Base-by-base conservation (phyloP, 2,113 vertebrate species). In the Paraplagusia blochii region DNA sequence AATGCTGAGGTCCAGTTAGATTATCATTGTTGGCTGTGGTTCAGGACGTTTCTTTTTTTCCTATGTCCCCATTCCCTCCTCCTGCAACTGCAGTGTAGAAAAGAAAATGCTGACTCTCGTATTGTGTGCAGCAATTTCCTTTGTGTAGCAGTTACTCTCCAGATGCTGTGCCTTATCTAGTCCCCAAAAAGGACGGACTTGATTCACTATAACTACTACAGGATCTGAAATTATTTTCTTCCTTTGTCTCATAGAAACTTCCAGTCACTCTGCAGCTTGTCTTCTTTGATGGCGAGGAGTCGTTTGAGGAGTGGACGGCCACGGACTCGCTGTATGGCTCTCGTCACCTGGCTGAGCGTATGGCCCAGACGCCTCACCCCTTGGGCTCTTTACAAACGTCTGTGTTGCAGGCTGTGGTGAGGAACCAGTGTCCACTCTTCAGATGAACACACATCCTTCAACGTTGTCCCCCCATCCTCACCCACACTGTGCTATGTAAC, bases 241-340 rank as follows among this genome's bases (percentile, higher is more conserved):
- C 38, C 11, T 11, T 12, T 60, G n/a, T 34, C 16, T 10, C 45
- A 2, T 18, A 92, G 91, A 87, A 76, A 54, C 62, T 74, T 35
- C 85, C 80, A 0, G 72, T 94, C 57, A 90, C 92, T 2, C 86
- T 96, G 11, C 94, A 96, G 89, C 81, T 97, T 9, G 90, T 94
- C 10, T 97, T 97, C 76, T 88, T 96, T 42, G 95, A 97, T 0
- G 95, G 94, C 0, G 95, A 96, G 67, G 95, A 96, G 73, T 92
- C 95, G 0, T 90, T 96, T 11, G 90, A 88, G 58, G 88, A 91
- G 11, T 97, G 94, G 94, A 93, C 93, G 0, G 85, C 60, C 69
- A 88, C 80, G 0, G 94, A 97, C 62, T 97, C 95, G 0, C 85
- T 97, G 11, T 97, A 96, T 0, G 94, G 94, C 7, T 94, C 95